Evolutionary conservation across 2,113 vertebrate species (phyloP).

Genomic region (Cnemophilus loriae): DNA sequence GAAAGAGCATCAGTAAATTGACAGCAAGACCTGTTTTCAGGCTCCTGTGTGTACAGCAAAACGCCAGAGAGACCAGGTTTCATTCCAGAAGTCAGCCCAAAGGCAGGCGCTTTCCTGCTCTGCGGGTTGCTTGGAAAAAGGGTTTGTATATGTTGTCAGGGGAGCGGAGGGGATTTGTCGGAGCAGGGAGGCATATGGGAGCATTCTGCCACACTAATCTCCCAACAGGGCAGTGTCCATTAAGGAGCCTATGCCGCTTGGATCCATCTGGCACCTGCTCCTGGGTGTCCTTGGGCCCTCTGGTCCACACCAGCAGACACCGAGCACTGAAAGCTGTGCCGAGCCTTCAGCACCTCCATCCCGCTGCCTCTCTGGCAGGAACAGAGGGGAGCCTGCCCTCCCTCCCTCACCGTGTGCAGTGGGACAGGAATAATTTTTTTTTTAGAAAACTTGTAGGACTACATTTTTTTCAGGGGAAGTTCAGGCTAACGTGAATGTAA

Average conservation of each 20-base stretch:
- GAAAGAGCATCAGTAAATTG: not conserved
- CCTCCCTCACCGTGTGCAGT: accelerated
- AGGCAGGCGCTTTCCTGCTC: not conserved
- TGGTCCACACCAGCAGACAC: accelerated
- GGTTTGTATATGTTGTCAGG: not conserved
- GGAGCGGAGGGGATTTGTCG: not conserved
- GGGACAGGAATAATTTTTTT: accelerated
- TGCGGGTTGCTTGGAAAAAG: not conserved
- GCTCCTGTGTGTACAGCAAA: not conserved
- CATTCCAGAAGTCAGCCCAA: not conserved
- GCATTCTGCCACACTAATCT: not conserved
- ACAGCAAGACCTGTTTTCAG: not conserved
- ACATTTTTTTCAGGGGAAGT: not conserved
- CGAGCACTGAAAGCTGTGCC: accelerated
- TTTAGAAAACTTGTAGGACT: not conserved
- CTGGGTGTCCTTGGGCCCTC: not conserved
- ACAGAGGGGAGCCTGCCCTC: accelerated
- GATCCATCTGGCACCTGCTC: not conserved
- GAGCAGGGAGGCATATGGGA: not conserved
- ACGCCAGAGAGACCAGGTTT: not conserved
- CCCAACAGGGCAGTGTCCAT: not conserved
- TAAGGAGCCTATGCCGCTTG: accelerated
- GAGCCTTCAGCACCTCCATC: accelerated
- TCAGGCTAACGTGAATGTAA: not conserved
- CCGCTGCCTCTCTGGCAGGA: accelerated